Base-by-base conservation (phyloP, 2,797 vertebrate genomes). In the Meda fulgida region DNA sequence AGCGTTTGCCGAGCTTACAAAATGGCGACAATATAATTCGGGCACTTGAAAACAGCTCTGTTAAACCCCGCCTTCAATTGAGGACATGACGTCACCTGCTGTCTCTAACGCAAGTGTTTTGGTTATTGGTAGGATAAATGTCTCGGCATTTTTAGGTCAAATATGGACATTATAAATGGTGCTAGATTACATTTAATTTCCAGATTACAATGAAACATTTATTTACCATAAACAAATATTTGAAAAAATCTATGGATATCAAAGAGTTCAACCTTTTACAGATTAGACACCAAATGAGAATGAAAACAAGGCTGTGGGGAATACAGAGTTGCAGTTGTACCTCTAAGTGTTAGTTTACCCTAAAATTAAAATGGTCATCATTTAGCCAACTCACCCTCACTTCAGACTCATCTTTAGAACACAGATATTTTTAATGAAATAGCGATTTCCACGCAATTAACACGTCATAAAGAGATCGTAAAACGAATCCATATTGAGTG, bases 41-140 rank as follows among this genome's bases (percentile, higher is more conserved):
- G 16, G 1, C 1, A 4, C 31, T 88, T 71, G 79, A 93, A 94
- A 94, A 94, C 93, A 94, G 91, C 90, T 1, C 80, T 90, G 87
- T 92, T 90, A 91, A 90, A 85, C 91, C 89, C 83, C 89, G 88
- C 94, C 93, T 90, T 55, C 14, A 36, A 69, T n/a, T 2, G 26
- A 82, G 87, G 23, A 7, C 6, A 1, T 46, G 38, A 90, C 89
- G 89, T 78, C 78, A 76, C 11, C 16, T 63, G 51, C 36, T 21
- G 51, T 66, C 23, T 81, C 46, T 48, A 36, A 71, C 86, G 65
- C 69, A 83, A 1, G 18, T 26, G 13, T 86, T 79, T 81, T 40
- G 46, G 46, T 48, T 48, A 48, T n/a, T n/a, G 16, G 46, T 48
- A 21, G 51, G 38, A 67, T 72, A 88, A 84, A 51, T 19, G 6